A percentile compares a stretch with the other conserved stretches of the same genome.
Conservation (phyloP, 2,888 invertebrate genomes). For the Cylindroiulus punctatus region DNA sequence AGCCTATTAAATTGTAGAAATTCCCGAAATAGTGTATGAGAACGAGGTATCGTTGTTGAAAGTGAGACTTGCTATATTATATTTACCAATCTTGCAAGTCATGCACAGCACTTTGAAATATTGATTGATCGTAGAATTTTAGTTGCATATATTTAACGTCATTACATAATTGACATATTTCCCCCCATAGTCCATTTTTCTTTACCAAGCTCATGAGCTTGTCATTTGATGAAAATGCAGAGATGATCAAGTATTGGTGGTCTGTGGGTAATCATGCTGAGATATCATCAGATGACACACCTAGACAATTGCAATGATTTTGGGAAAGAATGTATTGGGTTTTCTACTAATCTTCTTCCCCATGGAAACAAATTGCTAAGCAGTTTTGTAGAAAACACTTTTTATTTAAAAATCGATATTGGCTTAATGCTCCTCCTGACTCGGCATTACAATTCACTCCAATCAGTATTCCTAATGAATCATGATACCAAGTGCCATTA, state of each 20-base stretch:
- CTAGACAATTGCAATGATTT: neutral
- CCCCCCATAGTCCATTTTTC: conserved; percentile 4
- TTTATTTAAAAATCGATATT: neutral
- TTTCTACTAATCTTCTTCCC: neutral
- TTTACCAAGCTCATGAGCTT: neutral
- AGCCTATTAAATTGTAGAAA: neutral
- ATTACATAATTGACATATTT: neutral
- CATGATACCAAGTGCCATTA: conserved; percentile 29
- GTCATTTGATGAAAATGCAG: neutral
- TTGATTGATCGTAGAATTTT: neutral
- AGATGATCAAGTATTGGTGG: neutral
- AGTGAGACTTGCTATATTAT: neutral
- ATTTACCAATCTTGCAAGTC: neutral
- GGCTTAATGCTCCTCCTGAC: neutral
- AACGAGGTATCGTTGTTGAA: neutral
- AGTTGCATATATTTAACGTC: neutral
- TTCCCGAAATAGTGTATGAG: neutral
- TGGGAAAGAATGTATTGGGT: neutral
- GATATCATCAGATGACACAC: too few species aligned
- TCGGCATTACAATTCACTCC: conserved; percentile 11
- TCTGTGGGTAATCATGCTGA: neutral
- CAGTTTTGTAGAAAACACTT: neutral
- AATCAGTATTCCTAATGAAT: conserved; percentile 37
- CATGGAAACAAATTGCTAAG: neutral
- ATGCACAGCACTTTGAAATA: neutral